phyloP scores from a whole-genome alignment of 1,140 invertebrate species.

The Anoplolepis gracilipes region DNA sequence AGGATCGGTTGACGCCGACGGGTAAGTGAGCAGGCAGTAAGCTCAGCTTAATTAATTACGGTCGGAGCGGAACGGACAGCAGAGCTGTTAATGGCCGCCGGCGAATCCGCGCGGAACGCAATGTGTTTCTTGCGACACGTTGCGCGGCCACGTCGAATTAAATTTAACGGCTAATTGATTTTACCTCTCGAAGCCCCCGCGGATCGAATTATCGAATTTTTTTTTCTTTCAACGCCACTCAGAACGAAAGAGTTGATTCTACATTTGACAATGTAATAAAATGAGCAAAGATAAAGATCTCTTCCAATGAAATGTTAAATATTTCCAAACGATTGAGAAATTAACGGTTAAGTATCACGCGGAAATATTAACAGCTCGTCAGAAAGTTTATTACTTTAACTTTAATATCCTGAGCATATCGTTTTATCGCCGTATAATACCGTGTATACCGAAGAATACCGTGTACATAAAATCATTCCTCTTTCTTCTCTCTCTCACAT shows the following conservation, averaged over 20 bases:
- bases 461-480: neutral
- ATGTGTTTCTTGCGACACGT: constrained; percentile 59
- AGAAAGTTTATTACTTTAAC: constrained; percentile 16
- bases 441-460: neutral
- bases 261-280: constrained; percentile 39
- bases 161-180: constrained; percentile 63
- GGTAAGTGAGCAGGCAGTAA: constrained; percentile 61
- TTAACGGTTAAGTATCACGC: constrained; percentile 7
- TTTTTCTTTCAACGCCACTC: neutral
- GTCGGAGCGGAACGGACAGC: constrained; percentile 54
- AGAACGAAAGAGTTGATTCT: neutral
- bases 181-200: constrained; percentile 18
- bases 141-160: constrained; percentile 50
- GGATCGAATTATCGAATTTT: constrained; percentile 14
- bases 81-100: constrained; percentile 56
- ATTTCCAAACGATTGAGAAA: constrained; percentile 22
- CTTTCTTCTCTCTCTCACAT: neutral
- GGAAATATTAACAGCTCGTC: constrained; percentile 2
- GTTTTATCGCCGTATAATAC: constrained; percentile 27
- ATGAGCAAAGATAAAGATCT: neutral
- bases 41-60: constrained; percentile 64
- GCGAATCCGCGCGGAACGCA: constrained; percentile 53
- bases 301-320: neutral
- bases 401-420: neutral
- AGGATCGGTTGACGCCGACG: constrained; percentile 47